Evolutionary conservation across 2,888 invertebrate genomes (phyloP), one percentile per base, ranked within the genome.

Genomic region (Poecilus cupreus): DNA sequence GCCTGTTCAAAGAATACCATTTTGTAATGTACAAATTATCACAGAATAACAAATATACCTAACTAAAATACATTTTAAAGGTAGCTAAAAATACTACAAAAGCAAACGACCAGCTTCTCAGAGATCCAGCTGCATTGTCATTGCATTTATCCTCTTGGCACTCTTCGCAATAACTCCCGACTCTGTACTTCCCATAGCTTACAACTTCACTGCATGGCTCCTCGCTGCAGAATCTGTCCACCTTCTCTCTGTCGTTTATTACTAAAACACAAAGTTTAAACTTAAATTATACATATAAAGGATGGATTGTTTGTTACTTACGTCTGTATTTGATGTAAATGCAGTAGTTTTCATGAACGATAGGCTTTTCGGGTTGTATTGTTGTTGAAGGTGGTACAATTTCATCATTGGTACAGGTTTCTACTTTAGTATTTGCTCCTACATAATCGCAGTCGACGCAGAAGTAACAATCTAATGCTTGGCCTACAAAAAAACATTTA

Each of bases 191-290:
- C 3, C 3, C 46, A 20, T 46, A 6, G 5, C 46, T 8, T 43
- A 2, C 11, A n/a, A 72, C 24, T 20, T 20, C n/a, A 0, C 1
- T n/a, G 20, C 72, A 72, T 6, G 72, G 11, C 11, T 72, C 6
- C 6, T 16, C 11, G 13, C 72, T 72, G 46, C 72, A 72, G 16
- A 46, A 72, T 22, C 72, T 39, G 22, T 72, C 72, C 0, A 72
- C 46, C 18, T 46, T 72, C 22, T 72, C 46, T 43, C 22, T 46
- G 20, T 72, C 72, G 11, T 72, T 68, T 37, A 68, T 68, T 0
- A 37, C 72, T 72, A 22, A n/a, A n/a, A n/a, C n/a, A n/a, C n/a
- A n/a, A n/a, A n/a, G n/a, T n/a, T n/a, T n/a, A n/a, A n/a, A n/a
- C n/a, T n/a, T n/a, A n/a, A n/a, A n/a, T n/a, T n/a, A 54, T 32